A percentile compares a stretch with the other conserved stretches of the same genome.
Conservation (phyloP, 2,888 invertebrate genomes). For the Fragum whitleyi region DNA sequence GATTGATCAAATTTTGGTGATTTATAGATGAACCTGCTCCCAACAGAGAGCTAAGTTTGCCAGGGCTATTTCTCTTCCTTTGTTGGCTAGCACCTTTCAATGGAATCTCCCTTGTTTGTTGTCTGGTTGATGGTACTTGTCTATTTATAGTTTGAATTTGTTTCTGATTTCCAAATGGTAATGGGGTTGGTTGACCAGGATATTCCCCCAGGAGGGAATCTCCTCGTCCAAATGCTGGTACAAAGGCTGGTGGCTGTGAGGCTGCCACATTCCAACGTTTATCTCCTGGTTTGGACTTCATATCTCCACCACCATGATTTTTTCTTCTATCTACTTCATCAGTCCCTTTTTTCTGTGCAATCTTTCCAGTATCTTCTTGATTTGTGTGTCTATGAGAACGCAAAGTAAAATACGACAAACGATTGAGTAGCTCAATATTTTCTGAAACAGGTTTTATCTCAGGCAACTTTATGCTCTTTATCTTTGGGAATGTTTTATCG, state of each 20-base stretch:
- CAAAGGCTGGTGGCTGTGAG: neutral
- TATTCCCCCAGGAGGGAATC: constrained; percentile 17
- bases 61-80: neutral
- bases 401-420: neutral
- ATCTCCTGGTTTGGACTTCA: neutral
- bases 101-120: neutral
- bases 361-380: neutral
- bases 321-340: neutral
- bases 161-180: neutral
- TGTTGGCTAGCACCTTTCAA: neutral
- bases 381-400: neutral
- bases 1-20: neutral
- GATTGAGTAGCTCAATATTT: neutral
- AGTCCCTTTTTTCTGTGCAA: neutral
- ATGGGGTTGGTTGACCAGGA: neutral
- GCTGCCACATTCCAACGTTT: neutral
- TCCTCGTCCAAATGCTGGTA: neutral
- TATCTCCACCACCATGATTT: neutral
- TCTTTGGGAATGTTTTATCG: neutral
- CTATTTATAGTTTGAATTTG: constrained; percentile 1
- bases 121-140: neutral
- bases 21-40: neutral
- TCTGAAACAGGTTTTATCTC: neutral
- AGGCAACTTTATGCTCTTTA: neutral
- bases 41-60: neutral